A percentile compares a stretch with the other conserved stretches of the same genome.
Evolutionary conservation across 2,888 invertebrate genomes (phyloP).

Genomic region (Andrena haemorrhoa): DNA sequence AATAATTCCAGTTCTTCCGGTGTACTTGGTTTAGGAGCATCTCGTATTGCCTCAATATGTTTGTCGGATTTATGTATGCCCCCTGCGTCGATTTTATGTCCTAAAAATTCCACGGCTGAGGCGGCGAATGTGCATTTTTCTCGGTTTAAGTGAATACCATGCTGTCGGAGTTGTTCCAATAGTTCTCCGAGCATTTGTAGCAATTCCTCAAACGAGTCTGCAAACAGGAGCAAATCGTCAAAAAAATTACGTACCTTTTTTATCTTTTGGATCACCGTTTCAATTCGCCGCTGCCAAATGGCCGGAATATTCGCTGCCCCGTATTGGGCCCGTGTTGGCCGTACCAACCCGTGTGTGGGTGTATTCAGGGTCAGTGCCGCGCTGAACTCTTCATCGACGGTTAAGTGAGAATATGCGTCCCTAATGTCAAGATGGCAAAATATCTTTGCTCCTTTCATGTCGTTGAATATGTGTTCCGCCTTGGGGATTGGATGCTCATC

Average conservation of each 20-base stretch:
- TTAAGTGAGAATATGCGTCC: too few species aligned
- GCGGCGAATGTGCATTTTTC: not conserved
- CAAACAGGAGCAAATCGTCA: not conserved
- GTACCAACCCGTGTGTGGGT: not conserved
- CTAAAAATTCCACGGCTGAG: not conserved
- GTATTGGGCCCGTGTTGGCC: not conserved
- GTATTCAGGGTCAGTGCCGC: not conserved
- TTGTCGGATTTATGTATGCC: conserved; percentile 1
- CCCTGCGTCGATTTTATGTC: not conserved
- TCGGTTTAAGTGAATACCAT: not conserved
- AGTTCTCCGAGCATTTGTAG: not conserved
- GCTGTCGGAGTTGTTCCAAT: not conserved
- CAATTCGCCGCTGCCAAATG: not conserved
- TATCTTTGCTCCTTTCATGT: not conserved
- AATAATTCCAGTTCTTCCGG: not conserved
- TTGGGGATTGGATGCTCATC: not conserved
- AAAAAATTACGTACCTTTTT: not conserved
- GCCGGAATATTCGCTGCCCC: not conserved
- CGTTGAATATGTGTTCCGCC: not conserved
- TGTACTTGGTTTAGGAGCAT: not conserved
- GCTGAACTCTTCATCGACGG: not conserved
- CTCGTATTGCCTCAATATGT: not conserved
- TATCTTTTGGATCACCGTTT: not conserved
- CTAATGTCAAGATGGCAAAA: not conserved
- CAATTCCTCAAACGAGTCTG: not conserved